phyloP scores from a whole-genome alignment of 2,113 vertebrate species.

The Vombatus ursinus region DNA sequence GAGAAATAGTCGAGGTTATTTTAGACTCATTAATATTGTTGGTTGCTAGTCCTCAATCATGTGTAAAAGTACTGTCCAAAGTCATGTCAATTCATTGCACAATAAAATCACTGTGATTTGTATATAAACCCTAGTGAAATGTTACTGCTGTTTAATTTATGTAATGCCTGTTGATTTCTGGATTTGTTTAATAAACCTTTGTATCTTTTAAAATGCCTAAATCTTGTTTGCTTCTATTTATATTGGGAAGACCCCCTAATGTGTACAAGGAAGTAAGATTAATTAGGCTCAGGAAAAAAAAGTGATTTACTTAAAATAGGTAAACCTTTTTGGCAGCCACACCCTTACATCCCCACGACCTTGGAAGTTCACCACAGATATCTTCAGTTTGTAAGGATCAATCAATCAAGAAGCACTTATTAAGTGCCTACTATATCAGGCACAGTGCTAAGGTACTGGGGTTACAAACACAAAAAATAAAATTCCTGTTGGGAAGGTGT shows the following conservation, averaged over 20 bases:
- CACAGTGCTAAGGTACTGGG: not conserved
- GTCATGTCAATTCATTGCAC: slow-evolving; percentile 80
- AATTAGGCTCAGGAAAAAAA: not conserved
- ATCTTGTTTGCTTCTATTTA: slow-evolving; percentile 43
- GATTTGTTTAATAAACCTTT: slow-evolving; percentile 81
- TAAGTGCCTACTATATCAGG: not conserved
- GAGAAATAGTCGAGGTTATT: slow-evolving; percentile 27
- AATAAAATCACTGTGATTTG: slow-evolving; percentile 86
- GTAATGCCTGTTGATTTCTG: slow-evolving; percentile 69
- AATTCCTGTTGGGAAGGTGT: not conserved
- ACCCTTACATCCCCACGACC: not conserved
- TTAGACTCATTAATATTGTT: slow-evolving; percentile 40
- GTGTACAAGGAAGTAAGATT: not conserved
- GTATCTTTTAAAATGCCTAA: slow-evolving; percentile 77
- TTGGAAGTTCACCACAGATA: not conserved
- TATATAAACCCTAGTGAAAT: slow-evolving; percentile 79
- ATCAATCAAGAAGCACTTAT: not conserved
- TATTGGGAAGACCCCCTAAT: not conserved
- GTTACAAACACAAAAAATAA: not conserved
- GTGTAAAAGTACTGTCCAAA: slow-evolving; percentile 73
- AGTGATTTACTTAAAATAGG: not conserved
- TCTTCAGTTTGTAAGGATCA: not conserved
- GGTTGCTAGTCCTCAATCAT: slow-evolving; percentile 71
- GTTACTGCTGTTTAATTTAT: slow-evolving; percentile 82
- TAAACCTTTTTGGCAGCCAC: not conserved